Evolutionary conservation across 2,113 vertebrate genomes (phyloP), one percentile per base, ranked within the genome.

Genomic region (Nerophis ophidion): DNA sequence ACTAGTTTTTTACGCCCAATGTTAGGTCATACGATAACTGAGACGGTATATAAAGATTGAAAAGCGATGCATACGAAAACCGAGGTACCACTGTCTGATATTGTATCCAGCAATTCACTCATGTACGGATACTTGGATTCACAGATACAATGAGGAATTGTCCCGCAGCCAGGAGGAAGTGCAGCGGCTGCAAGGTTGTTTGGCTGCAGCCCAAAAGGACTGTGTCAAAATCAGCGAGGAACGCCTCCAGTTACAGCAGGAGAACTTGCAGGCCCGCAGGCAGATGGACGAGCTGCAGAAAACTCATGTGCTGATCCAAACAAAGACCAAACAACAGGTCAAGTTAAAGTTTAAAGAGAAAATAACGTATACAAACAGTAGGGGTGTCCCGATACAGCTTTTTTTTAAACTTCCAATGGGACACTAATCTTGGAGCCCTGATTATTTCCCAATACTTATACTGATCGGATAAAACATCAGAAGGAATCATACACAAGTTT

Each of bases 301-400:
- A 68, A 61, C 86, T 42, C 85, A 82, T 6, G 15, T 72, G 36
- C 87, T 93, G 10, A 85, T 86, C 46, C 92, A 98, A 70, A 91
- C 89, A 73, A 89, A 89, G 63, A 92, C 95, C 65, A 96, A 92
- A 77, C 88, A 95, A 74, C 89, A 93, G 93, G 96, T 98, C 79
- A 45, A 58, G 14, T 5, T 45, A 34, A 33, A 42, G 13, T 26
- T 10, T 54, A 7, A n/a, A 57, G 12, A 44, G 42, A 42, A 42
- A 42, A 42, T 14, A 34, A 26, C 5, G 10, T 50, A 19, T 5
- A 6, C 9, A 33, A 54, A 15, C 26, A 26, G 26, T 26, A 26
- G 26, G 2, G 26, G 26, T 26, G 26, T 26, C 26, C 26, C 4
- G 26, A 26, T 26, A 26, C 26, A 26, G 26, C 26, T 26, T 26